A percentile compares a stretch with the other conserved stretches of the same genome.
These are phyloP conservation scores for Amia ocellicauda DNA, from an alignment of 2,113 vertebrate species.

Conservation along the genomic window DNA sequence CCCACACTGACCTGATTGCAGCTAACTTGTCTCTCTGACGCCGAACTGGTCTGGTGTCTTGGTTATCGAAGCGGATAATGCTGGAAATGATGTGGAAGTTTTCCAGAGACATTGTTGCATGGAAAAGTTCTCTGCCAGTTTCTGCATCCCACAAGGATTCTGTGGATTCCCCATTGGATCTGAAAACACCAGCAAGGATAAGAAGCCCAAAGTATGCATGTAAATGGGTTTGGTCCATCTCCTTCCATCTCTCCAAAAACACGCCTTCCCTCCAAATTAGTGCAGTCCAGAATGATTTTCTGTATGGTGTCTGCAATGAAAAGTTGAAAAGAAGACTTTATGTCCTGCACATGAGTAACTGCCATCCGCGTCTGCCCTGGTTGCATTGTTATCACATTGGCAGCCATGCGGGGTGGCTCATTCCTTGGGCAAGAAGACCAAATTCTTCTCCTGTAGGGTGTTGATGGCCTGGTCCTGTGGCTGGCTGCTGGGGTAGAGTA, in stretches of 20 bases:
- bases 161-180: constrained; percentile 26
- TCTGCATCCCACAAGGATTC: constrained; percentile 31
- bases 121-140: constrained; percentile 27
- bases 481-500: too few species aligned
- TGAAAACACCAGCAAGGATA: too few species aligned
- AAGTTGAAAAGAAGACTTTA: constrained; percentile 24
- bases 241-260: too few species aligned
- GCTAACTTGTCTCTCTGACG: too few species aligned
- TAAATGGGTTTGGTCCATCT: constrained; percentile 29
- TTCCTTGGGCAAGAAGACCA: constrained; percentile 22
- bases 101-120: constrained; percentile 14
- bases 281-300: too few species aligned
- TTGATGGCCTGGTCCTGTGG: constrained; percentile 22
- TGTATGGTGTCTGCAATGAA: constrained; percentile 19
- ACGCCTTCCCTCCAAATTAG: too few species aligned
- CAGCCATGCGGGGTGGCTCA: constrained; percentile 25
- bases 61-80: too few species aligned
- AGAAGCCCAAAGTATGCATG: constrained; percentile 23
- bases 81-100: constrained; percentile 16
- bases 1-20: too few species aligned
- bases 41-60: too few species aligned
- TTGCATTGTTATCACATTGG: constrained; percentile 23
- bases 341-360: constrained; percentile 27
- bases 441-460: constrained; percentile 18
- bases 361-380: constrained; percentile 23